A percentile compares a stretch with the other conserved stretches of the same genome.
Conservation (phyloP, 35 echinoderm and acorn worm genomes). For the Lytechinus variegatus region DNA sequence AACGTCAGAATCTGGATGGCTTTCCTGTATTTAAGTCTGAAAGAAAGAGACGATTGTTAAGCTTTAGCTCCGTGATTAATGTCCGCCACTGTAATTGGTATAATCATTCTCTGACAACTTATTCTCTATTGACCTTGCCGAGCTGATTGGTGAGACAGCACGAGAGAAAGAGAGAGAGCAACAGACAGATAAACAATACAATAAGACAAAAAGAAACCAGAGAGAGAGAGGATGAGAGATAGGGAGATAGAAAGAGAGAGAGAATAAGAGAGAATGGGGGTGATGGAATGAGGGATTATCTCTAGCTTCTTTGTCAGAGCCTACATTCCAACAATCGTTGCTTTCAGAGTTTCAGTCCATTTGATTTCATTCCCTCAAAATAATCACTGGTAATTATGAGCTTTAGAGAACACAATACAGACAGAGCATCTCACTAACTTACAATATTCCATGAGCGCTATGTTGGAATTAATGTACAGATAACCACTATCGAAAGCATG, state of each 20-base stretch:
- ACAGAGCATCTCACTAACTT: neutral
- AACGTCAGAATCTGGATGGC: neutral
- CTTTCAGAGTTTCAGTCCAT: neutral
- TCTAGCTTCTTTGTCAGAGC: neutral
- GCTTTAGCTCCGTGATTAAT: constrained; percentile 30
- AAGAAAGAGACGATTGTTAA: constrained; percentile 33
- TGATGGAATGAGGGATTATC: constrained; percentile 34
- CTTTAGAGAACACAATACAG: neutral
- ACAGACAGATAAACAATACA: neutral
- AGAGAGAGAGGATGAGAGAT: neutral
- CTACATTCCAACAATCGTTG: neutral
- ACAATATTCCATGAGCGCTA: too few species aligned
- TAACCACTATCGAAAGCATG: too few species aligned
- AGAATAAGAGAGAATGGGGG: neutral
- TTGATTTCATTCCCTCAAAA: neutral
- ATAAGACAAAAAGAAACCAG: neutral
- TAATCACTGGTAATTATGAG: neutral
- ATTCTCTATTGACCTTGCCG: constrained; percentile 28
- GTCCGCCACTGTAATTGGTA: constrained; percentile 12
- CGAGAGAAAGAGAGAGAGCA: neutral
- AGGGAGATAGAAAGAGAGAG: neutral
- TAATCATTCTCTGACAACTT: constrained; percentile 36
- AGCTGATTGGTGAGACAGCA: neutral
- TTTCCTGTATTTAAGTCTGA: constrained; percentile 16
- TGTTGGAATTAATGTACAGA: too few species aligned